Base-by-base conservation (phyloP, 2,888 invertebrate genomes). In the Chymomyza procnemis region DNA sequence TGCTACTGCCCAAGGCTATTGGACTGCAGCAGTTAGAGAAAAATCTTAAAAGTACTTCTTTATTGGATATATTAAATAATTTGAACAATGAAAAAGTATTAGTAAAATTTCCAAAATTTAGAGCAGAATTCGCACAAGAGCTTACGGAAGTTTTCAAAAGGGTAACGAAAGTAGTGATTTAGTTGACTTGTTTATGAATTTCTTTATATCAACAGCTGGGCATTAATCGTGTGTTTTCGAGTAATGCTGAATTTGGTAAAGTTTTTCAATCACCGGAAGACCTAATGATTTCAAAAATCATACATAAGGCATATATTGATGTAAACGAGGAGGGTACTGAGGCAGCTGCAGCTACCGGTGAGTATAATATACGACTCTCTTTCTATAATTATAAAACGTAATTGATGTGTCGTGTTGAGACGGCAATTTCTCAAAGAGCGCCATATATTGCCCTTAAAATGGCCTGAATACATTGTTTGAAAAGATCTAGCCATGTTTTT, bases 271-370 rank as follows among this genome's bases (percentile, higher is more conserved):
- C 47, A 77, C 71, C 1, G 0, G 50, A 0, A 91, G 92, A 70
- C 75, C 79, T 0, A 8, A 90, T 85, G 57, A 94, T 97, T 0
- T 94, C 94, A 47, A 93, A 94, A 82, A 95, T 94, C 0, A 88
- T 96, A 1, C 97, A 97, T 87, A 97, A 97, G 88, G 95, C 96
- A 0, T 96, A 95, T 87, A 95, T 97, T 75, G 95, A 96, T 87
- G 95, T 97, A 0, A 95, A 96, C 88, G 97, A 97, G 88, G 94
- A 96, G 88, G 97, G 97, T 0, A 95, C 95, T 1, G 96, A 96
- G 88, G 96, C 96, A 0, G 95, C 96, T 22, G 96, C 96, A 0
- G 95, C 95, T 47, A 96, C 96, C n/a, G 74, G 81, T 80, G 60
- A 66, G 69, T 50, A 50, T 18, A 3, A 48, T 48, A n/a, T n/a